These are phyloP conservation scores for Leptarthrus brevirostris DNA, from an alignment of 2,888 invertebrate genomes.

Conservation along the genomic window DNA sequence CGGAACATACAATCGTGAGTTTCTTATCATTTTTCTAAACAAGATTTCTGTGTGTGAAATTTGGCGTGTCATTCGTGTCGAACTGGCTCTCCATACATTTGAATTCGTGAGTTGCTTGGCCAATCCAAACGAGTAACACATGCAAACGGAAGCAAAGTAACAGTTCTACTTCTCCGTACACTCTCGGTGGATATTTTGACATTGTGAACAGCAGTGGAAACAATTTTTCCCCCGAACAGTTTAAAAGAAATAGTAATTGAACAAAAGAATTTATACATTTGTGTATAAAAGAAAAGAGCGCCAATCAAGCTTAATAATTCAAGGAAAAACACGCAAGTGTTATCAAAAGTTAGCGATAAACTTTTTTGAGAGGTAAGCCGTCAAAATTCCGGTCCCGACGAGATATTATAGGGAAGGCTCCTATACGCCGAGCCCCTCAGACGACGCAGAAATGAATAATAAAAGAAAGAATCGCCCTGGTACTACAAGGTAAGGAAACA, in stretches of 20 bases:
- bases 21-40: constrained; percentile 7
- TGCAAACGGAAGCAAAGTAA: constrained; percentile 23
- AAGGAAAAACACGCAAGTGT: not conserved
- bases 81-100: not conserved
- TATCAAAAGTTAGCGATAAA: constrained; percentile 27
- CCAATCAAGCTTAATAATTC: not conserved
- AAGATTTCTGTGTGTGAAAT: not conserved
- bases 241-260: not conserved
- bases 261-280: not conserved
- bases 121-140: too few species aligned
- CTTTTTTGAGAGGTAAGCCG: constrained; percentile 52
- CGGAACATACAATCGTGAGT: not conserved
- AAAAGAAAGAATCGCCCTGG: constrained; percentile 87
- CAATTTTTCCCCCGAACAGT: not conserved
- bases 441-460: constrained; percentile 69
- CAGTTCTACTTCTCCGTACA: constrained; percentile 2
- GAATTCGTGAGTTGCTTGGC: not conserved
- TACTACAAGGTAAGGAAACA: constrained; percentile 45
- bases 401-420: constrained; percentile 55
- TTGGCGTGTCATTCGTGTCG: not conserved
- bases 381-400: constrained; percentile 57
- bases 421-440: constrained; percentile 55
- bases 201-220: not conserved
- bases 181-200: constrained; percentile 6
- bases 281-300: not conserved